Evolutionary conservation across 37 sponge, comb jelly and placozoan genomes (phyloP).

Genomic region (Oopsacas minuta): DNA sequence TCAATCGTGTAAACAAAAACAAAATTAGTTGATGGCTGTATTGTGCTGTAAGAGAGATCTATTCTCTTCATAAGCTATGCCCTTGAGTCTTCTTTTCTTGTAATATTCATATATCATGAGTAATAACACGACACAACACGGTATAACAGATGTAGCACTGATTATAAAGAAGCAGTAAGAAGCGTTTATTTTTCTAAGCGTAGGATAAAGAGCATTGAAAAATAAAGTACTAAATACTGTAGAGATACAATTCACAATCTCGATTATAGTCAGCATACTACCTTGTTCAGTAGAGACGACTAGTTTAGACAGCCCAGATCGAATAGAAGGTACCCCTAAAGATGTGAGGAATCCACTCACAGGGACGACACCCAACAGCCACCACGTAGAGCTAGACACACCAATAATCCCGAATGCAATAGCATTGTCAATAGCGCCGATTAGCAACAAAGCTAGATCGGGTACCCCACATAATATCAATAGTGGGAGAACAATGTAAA

Average conservation of each 20-base stretch:
- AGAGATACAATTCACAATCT: neutral
- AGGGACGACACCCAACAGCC: slow-evolving; percentile 1
- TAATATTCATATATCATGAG: neutral
- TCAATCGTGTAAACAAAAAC: neutral
- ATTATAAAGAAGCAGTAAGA: neutral
- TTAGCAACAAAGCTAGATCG: neutral
- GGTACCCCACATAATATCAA: neutral
- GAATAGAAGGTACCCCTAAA: neutral
- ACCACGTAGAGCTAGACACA: neutral
- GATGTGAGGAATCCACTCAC: neutral
- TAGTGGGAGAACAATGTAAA: neutral
- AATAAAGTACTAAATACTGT: neutral
- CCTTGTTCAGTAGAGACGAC: neutral
- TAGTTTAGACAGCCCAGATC: neutral
- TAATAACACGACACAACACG: neutral
- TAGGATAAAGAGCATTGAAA: neutral
- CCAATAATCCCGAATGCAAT: neutral
- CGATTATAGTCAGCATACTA: neutral
- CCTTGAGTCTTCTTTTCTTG: neutral
- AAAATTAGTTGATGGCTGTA: neutral
- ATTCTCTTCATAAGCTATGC: neutral
- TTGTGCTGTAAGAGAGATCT: neutral
- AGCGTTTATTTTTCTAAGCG: neutral
- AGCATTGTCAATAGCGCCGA: neutral
- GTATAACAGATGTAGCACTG: neutral